Base-by-base conservation (phyloP, 2,888 invertebrate genomes). In the Sacculina carcini region DNA sequence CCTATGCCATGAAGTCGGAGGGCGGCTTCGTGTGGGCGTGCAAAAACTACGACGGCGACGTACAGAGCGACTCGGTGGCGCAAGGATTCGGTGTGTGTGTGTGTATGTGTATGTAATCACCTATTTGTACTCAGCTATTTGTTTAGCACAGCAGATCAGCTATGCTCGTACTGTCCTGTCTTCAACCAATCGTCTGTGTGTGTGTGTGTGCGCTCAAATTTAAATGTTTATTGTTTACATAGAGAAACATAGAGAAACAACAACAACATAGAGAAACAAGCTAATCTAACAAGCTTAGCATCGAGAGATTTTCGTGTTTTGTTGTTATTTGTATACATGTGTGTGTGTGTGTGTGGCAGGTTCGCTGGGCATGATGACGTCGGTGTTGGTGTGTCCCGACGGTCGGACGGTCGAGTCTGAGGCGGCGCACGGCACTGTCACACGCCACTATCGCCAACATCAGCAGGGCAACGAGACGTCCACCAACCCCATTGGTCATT, bases 21-120 rank as follows among this genome's bases (percentile, higher is more conserved):
- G 98, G 98, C 58, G 96, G 96, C 39, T 98, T 96, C 66, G 92
- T 98, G 0, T 98, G 96, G 96, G 92, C 96, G 9, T 98, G 96
- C 67, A 98, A 98, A 66, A 98, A 98, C 67, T 98, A 98, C 64
- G 96, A 98, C 63, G 96, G 96, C 39, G 96, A 98, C 67, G 96
- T 98, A 0, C 96, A 98, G 66, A 92, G 90, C 0, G 96, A 98
- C 67, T 85, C 90, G 1, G 86, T 98, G 28, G 96, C 96, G 54
- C 96, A 98, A 69, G 94, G 92, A 31, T 86, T 80, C 60, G 86
- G 61, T 58, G 36, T 53, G 53, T n/a, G n/a, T n/a, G n/a, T n/a
- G n/a, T n/a, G n/a, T n/a, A n/a, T 2, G 5, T 40, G 40, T 23
- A n/a, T 3, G n/a, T 14, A 24, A 40, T 24, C 24, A 24, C 39